phyloP scores from a whole-genome alignment of 53 echinoderm and acorn worm species.

The Holothuria scabra region DNA sequence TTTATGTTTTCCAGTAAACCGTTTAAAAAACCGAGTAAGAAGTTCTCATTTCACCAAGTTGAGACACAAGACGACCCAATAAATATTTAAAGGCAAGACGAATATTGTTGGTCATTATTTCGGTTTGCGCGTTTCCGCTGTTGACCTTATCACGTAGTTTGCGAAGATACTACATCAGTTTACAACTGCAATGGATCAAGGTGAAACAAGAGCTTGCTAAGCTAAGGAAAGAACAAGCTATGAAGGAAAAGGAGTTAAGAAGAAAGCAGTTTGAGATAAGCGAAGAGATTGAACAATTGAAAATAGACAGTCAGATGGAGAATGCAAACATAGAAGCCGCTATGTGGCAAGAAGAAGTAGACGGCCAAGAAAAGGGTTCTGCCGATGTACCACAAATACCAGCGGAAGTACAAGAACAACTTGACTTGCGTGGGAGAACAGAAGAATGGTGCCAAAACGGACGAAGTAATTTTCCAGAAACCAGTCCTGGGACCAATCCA shows the following conservation, averaged over 20 bases:
- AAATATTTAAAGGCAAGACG: too few species aligned
- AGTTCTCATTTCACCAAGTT: too few species aligned
- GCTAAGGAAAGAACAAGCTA: constrained; percentile 49
- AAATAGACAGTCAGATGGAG: constrained; percentile 43
- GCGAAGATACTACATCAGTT: not conserved
- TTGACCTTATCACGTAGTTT: too few species aligned
- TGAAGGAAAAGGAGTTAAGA: constrained; percentile 52
- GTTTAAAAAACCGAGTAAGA: too few species aligned
- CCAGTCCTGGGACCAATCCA: not conserved
- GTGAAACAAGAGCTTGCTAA: not conserved
- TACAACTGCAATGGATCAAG: constrained; percentile 5
- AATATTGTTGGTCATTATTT: too few species aligned
- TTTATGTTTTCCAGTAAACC: too few species aligned
- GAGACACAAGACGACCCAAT: too few species aligned
- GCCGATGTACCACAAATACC: constrained; percentile 1
- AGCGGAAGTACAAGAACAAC: not conserved
- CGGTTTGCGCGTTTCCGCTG: too few species aligned
- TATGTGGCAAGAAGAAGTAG: constrained; percentile 60
- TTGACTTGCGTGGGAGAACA: constrained; percentile 17
- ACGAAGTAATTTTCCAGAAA: not conserved
- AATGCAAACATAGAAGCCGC: constrained; percentile 55
- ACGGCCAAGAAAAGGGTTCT: not conserved
- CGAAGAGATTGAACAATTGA: constrained; percentile 45
- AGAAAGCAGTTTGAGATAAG: constrained; percentile 56
- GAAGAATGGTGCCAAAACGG: constrained; percentile 39